Base-by-base conservation (phyloP, 2,113 vertebrate genomes). In the Sakesphorus luctuosus region DNA sequence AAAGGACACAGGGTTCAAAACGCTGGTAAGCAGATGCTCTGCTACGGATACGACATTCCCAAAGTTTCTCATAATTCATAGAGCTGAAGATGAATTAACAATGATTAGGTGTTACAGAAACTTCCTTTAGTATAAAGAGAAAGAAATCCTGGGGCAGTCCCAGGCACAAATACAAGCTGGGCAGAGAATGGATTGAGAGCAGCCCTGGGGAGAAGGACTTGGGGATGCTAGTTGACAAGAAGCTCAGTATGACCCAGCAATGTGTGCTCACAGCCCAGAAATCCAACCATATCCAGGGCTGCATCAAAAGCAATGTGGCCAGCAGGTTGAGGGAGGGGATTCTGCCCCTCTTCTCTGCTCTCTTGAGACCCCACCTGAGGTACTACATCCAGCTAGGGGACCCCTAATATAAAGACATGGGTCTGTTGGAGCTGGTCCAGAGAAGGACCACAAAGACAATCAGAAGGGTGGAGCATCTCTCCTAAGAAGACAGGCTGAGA, bases 1-100 rank as follows among this genome's bases (percentile, higher is more conserved):
- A 95, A 92, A 96, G 94, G 92, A 96, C 94, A 92, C 52, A n/a
- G 83, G 56, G 90, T 75, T 95, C 90, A 78, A 84, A 96, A 79
- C 21, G 6, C 73, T 53, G 53, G 79, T 90, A 86, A 92, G 82
- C 83, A 95, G 73, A 89, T 87, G 92, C 85, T 87, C 65, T 49
- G 50, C 79, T 88, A 76, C 66, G 46, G 47, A 21, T 38, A 56
- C 52, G 36, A 36, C 36, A 24, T 92, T 90, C 85, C n/a, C 40
- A 21, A 86, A 63, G 47, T 71, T 95, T 74, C 62, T 80, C 31
- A 72, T 88, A 18, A 44, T 78, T 92, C 47, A 59, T 49, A 71
- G 84, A 89, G 79, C 61, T 91, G 49, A 87, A 79, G 28, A 31
- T 73, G 72, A 90, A 90, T 77, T 94, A 95, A 76, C n/a, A 87